Evolutionary conservation across 2,113 vertebrate genomes (phyloP).

Genomic region (Dipodomys spectabilis): DNA sequence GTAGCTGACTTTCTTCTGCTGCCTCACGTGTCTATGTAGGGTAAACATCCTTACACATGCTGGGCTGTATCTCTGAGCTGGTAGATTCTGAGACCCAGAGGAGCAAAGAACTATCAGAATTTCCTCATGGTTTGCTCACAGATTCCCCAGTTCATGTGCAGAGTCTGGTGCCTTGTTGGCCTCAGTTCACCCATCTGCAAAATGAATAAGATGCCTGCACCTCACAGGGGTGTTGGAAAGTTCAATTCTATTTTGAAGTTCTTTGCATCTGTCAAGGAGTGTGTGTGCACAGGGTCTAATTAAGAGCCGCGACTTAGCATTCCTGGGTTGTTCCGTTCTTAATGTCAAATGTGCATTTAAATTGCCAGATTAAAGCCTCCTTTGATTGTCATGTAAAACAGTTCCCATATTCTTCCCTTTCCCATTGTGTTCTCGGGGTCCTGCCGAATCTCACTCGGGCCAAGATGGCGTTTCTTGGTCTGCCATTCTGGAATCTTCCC

Average conservation of each 20-base stretch:
- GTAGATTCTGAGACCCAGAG: background rate
- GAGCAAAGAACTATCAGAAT: background rate
- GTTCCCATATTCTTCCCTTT: background rate
- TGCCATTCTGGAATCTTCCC: background rate
- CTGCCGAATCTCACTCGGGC: no score
- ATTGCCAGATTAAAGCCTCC: slow-evolving; percentile 8
- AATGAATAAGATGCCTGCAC: slow-evolving; percentile 70
- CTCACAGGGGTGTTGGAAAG: slow-evolving; percentile 59
- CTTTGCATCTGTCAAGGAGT: slow-evolving; percentile 71
- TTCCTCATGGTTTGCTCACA: background rate
- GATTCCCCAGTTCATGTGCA: slow-evolving; percentile 60
- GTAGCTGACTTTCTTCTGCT: background rate
- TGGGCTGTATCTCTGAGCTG: background rate
- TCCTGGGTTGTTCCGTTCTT: slow-evolving; percentile 49
- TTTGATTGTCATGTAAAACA: slow-evolving; percentile 36
- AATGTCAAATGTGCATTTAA: slow-evolving; percentile 72
- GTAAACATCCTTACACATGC: slow-evolving; percentile 43
- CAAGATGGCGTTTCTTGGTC: background rate
- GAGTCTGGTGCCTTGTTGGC: slow-evolving; percentile 61
- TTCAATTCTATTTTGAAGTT: slow-evolving; percentile 79
- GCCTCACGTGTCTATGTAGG: background rate
- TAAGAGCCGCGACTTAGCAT: slow-evolving; percentile 64
- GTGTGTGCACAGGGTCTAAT: slow-evolving; percentile 65
- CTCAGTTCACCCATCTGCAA: slow-evolving; percentile 81
- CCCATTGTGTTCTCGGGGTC: no score